Evolutionary conservation across 2,888 invertebrate genomes (phyloP), one percentile per base, ranked within the genome.

Genomic region (Elysia crispata): DNA sequence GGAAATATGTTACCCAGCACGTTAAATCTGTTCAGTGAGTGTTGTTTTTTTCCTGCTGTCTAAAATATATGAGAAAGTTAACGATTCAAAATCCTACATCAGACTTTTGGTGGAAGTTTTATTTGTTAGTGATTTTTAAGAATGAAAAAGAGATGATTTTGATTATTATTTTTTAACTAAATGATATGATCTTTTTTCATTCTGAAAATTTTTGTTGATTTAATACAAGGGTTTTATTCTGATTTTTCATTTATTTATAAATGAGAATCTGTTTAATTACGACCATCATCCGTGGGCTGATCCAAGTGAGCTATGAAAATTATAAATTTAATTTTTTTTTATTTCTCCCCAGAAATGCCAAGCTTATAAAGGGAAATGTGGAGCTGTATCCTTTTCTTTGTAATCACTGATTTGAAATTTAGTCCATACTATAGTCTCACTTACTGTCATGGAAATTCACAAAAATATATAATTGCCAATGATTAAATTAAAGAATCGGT

Each of bases 21-120:
- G 86, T 86, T 11, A 79, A 79, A 15, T 84, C 85, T 33, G 83
- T 83, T 50, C 86, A 86, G 87, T 87, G 81, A 86, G 87, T 86
- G 18, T 30, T 3, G 50, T 15, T 5, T 20, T 13, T n/a, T 33
- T 18, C n/a, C 8, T 41, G 41, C 41, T 41, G 41, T 6, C 5
- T 6, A 11, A 41, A 41, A 41, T 6, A 11, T 41, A 6, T 41
- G 3, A 41, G 41, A 41, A 41, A 6, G 41, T 41, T n/a, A n/a
- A n/a, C n/a, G n/a, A n/a, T n/a, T n/a, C n/a, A n/a, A n/a, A n/a
- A n/a, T n/a, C n/a, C n/a, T n/a, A n/a, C n/a, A n/a, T n/a, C n/a
- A n/a, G n/a, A n/a, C n/a, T n/a, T n/a, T n/a, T n/a, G n/a, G n/a
- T n/a, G n/a, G n/a, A n/a, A n/a, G n/a, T n/a, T n/a, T n/a, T n/a